Percentiles rank a stretch among this genome's conserved stretches.
phyloP scores from a whole-genome alignment of 2,113 vertebrate species.

The Spea bombifrons region DNA sequence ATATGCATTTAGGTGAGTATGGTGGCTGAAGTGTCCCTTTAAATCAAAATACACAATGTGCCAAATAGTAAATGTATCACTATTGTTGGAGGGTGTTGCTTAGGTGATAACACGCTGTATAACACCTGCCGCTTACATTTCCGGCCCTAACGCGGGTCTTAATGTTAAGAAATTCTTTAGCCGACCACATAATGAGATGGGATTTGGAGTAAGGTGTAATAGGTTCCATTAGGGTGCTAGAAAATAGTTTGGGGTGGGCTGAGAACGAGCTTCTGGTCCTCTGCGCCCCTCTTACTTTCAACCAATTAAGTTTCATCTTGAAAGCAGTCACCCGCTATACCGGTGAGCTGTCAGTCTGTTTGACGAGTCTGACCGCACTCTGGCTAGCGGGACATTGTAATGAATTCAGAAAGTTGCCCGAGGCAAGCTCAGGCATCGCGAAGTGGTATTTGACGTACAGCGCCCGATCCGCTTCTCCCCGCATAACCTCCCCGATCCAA shows the following conservation, averaged over 20 bases:
- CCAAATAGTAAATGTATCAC: no score
- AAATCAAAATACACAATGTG: no score
- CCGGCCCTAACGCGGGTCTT: no score
- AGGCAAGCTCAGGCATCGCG: constrained; percentile 18
- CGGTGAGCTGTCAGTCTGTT: constrained; percentile 10
- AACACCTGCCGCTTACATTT: no score
- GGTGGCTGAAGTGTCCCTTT: no score
- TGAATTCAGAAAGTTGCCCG: constrained; percentile 25
- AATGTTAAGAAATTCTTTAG: no score
- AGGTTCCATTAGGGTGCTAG: no score
- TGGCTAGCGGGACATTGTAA: constrained; percentile 21
- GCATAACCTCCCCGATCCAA: not conserved
- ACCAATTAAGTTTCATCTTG: not conserved
- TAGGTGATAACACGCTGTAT: no score
- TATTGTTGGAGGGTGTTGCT: no score
- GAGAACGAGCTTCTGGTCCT: not conserved
- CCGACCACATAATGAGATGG: no score
- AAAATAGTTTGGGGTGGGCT: not conserved
- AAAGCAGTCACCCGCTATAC: not conserved
- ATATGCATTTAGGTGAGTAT: no score
- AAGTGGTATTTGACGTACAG: constrained; percentile 9
- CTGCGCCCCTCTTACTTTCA: not conserved
- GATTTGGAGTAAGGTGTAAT: no score
- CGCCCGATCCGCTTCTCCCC: not conserved
- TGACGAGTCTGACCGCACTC: not conserved